Conservation (phyloP, 2,113 vertebrate species). For the Eclectus roratus region DNA sequence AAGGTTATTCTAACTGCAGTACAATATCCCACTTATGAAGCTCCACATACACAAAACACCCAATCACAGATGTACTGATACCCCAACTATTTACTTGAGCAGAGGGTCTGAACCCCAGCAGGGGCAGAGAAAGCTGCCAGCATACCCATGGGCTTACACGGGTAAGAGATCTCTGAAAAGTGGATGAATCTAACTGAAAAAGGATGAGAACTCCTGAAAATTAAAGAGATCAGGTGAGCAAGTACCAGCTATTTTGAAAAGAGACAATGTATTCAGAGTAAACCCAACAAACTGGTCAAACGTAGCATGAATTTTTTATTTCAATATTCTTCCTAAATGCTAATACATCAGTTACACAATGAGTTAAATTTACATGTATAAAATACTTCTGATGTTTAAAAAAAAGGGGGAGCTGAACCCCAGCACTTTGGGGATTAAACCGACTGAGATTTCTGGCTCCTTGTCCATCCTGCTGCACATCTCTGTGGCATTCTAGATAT, state of each 20-base stretch:
- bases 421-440: not conserved
- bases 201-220: not conserved
- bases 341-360: not conserved
- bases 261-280: fast-evolving
- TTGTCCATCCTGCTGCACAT: not conserved
- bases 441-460: not conserved
- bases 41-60: fast-evolving
- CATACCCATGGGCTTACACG: fast-evolving
- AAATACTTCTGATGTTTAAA: not conserved
- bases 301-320: not conserved
- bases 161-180: not conserved
- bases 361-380: not conserved
- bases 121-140: too few species aligned
- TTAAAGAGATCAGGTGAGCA: not conserved
- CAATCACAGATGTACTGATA: fast-evolving
- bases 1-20: fast-evolving
- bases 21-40: fast-evolving
- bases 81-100: fast-evolving
- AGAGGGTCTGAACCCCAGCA: not conserved
- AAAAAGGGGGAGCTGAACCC: not conserved
- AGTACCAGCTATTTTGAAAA: not conserved
- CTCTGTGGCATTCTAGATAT: not conserved
- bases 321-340: not conserved
- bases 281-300: not conserved
- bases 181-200: not conserved